These are phyloP conservation scores for Conopomorpha cramerella DNA, from an alignment of 1,140 invertebrate species.

Conservation along the genomic window DNA sequence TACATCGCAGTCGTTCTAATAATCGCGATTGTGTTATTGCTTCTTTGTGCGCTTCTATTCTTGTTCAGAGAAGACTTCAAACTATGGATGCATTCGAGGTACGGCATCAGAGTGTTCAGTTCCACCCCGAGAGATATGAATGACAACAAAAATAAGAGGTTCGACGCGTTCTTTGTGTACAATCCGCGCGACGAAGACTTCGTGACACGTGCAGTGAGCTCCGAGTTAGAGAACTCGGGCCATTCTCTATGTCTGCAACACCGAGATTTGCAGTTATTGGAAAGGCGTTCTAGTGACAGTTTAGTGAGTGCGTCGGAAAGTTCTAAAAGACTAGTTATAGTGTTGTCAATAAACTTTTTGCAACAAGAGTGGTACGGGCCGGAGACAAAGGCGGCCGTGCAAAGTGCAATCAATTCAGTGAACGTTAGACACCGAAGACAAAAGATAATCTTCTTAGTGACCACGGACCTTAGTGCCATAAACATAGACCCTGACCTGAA, in stretches of 20 bases:
- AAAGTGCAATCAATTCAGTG: constrained; percentile 74
- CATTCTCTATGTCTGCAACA: constrained; percentile 81
- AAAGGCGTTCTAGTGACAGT: constrained; percentile 72
- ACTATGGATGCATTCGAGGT: constrained; percentile 87
- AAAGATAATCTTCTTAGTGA: constrained; percentile 76
- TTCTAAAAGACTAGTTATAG: constrained; percentile 71
- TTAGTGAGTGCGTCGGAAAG: constrained; percentile 79
- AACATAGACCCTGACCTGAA: constrained; percentile 81
- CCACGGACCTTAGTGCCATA: constrained; percentile 65
- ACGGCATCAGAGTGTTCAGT: constrained; percentile 80
- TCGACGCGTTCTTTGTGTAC: constrained; percentile 88
- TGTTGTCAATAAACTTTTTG: constrained; percentile 75
- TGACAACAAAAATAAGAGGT: constrained; percentile 66
- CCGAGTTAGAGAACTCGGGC: constrained; percentile 77
- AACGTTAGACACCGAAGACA: constrained; percentile 71
- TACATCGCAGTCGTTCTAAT: constrained; percentile 79
- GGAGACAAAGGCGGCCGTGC: constrained; percentile 71
- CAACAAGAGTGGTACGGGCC: constrained; percentile 75
- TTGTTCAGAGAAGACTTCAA: constrained; percentile 84
- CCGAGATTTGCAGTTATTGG: constrained; percentile 71
- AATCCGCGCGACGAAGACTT: constrained; percentile 84
- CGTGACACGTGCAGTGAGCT: constrained; percentile 75
- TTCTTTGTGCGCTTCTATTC: constrained; percentile 77
- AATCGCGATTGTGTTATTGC: constrained; percentile 73
- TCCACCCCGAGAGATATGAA: constrained; percentile 64